These are phyloP conservation scores for Eilema sororculum DNA, from an alignment of 2,888 invertebrate genomes.

Conservation along the genomic window DNA sequence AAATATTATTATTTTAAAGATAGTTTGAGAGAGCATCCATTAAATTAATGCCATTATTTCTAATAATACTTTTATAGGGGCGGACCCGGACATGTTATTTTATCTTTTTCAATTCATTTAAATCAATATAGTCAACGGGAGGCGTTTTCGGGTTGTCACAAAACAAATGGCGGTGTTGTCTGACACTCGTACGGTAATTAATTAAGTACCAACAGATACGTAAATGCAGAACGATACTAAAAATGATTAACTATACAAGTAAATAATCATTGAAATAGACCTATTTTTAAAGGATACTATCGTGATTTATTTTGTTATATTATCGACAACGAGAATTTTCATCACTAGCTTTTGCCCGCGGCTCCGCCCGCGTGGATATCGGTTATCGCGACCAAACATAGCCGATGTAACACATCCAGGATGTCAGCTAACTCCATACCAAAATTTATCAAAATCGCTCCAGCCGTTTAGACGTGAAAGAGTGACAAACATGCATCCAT, in stretches of 20 bases:
- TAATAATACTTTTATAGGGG: not conserved
- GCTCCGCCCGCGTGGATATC: too few species aligned
- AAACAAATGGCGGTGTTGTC: slow-evolving; percentile 11
- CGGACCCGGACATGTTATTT: not conserved
- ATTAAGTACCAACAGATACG: slow-evolving; percentile 3
- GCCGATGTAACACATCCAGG: too few species aligned
- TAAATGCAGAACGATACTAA: not conserved
- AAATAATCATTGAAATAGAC: not conserved
- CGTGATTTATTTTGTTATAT: not conserved
- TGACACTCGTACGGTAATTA: not conserved
- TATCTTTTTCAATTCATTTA: not conserved
- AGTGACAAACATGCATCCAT: too few species aligned
- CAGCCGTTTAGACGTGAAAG: too few species aligned
- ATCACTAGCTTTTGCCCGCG: too few species aligned
- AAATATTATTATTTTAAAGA: not conserved
- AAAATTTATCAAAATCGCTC: too few species aligned
- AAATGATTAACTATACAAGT: not conserved
- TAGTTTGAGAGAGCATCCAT: too few species aligned
- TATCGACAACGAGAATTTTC: not conserved
- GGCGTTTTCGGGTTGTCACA: slow-evolving; percentile 2
- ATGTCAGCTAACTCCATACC: too few species aligned
- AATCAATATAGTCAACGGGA: not conserved
- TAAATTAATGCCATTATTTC: too few species aligned
- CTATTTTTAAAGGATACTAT: too few species aligned
- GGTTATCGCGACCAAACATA: too few species aligned